Percentiles rank a stretch among this genome's conserved stretches.
phyloP scores from a whole-genome alignment of 2,113 vertebrate genomes.

The Verasper variegatus region DNA sequence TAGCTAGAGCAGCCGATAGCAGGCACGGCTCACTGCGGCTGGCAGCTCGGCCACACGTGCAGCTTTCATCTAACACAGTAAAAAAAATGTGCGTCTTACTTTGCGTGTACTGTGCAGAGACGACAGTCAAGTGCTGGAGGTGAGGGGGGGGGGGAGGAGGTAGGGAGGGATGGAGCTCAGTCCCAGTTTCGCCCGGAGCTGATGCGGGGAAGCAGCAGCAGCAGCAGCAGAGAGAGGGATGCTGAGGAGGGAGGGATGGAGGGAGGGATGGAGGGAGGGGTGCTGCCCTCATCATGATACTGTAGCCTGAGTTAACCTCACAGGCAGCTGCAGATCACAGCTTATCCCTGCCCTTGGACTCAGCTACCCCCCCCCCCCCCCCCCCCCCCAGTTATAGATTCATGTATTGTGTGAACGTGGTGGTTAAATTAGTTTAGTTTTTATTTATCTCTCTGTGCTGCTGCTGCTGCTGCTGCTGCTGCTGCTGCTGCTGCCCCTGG shows the following conservation, averaged over 20 bases:
- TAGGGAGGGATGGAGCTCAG: not conserved
- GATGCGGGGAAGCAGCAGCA: constrained; percentile 31
- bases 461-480: not conserved
- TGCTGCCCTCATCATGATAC: constrained; percentile 41
- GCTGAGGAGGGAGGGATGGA: constrained; percentile 21
- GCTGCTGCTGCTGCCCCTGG: not conserved
- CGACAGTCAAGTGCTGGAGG: not conserved
- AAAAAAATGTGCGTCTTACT: constrained; percentile 3
- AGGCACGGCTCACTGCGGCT: not conserved
- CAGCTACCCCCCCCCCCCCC: not conserved
- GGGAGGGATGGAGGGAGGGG: constrained; percentile 37
- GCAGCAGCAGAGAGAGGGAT: constrained; percentile 24
- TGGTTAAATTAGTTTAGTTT: not conserved
- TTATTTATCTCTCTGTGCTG: no score
- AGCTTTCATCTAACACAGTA: not conserved
- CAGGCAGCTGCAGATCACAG: not conserved
- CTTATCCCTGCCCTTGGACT: not conserved
- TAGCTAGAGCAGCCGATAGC: not conserved
- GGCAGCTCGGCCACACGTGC: not conserved
- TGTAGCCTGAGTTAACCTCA: constrained; percentile 34
- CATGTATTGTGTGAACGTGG: not conserved
- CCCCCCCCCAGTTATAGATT: not conserved
- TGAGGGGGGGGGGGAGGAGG: no score
- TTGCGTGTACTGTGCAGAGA: constrained; percentile 3
- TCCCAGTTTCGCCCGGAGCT: constrained; percentile 35